Evolutionary conservation across 2,888 invertebrate genomes (phyloP).

Genomic region (Oscheius myriophilus): DNA sequence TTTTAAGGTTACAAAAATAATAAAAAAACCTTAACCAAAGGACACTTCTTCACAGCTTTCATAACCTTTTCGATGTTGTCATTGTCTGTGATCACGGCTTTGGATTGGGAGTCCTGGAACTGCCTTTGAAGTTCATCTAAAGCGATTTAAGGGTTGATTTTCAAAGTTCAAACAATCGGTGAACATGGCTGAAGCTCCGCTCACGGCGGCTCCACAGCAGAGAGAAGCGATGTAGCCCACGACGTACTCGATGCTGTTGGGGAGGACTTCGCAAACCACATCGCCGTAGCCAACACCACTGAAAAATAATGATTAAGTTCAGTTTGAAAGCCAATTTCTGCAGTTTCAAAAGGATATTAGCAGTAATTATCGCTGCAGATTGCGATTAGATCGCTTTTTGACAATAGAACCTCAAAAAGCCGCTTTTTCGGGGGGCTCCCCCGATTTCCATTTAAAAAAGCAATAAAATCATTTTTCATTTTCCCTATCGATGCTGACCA

Average conservation of each 20-base stretch:
- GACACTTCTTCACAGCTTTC: constrained; percentile 42
- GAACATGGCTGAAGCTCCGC: constrained; percentile 57
- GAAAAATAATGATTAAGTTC: too few species aligned
- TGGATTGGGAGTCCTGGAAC: constrained; percentile 45
- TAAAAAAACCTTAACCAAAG: constrained; percentile 22
- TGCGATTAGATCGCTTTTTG: too few species aligned
- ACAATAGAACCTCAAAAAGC: too few species aligned
- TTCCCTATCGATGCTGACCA: too few species aligned
- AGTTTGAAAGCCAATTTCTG: too few species aligned
- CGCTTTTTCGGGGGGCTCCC: too few species aligned
- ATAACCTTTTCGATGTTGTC: constrained; percentile 41
- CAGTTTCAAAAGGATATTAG: too few species aligned
- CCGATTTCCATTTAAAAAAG: too few species aligned
- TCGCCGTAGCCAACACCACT: constrained; percentile 46
- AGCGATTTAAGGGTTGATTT: not conserved
- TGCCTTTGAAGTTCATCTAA: constrained; percentile 52
- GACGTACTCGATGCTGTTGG: constrained; percentile 55
- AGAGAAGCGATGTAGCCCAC: constrained; percentile 45
- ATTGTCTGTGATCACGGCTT: constrained; percentile 44
- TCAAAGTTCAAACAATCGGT: constrained; percentile 49
- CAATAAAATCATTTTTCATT: too few species aligned
- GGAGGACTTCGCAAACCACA: constrained; percentile 56
- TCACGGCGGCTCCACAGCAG: constrained; percentile 50
- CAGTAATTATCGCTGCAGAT: too few species aligned
- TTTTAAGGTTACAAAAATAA: too few species aligned